These are phyloP conservation scores for Pachycephus smyrnensis DNA, from an alignment of 2,888 invertebrate genomes.

Conservation along the genomic window DNA sequence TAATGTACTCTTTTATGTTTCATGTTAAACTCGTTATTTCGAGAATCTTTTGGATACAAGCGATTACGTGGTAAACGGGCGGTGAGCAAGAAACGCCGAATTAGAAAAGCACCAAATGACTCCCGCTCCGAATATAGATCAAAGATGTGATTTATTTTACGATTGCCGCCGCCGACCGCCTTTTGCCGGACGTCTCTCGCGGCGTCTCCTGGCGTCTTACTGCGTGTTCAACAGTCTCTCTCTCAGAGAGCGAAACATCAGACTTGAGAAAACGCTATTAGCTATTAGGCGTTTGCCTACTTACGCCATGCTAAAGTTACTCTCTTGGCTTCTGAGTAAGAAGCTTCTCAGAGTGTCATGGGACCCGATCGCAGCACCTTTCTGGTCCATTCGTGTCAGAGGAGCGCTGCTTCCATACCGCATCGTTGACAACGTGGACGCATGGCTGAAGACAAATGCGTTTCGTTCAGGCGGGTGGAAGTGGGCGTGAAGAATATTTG, in stretches of 20 bases:
- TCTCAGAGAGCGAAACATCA: constrained; percentile 26
- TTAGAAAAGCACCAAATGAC: constrained; percentile 14
- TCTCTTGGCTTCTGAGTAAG: not conserved
- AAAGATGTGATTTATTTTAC: constrained; percentile 62
- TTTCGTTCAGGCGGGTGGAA: not conserved
- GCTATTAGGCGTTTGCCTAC: constrained; percentile 45
- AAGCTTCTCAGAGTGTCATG: not conserved
- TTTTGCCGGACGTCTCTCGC: constrained; percentile 16
- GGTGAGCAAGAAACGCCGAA: not conserved
- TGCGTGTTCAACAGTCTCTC: constrained; percentile 26
- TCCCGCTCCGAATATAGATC: constrained; percentile 57
- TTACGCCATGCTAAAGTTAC: constrained; percentile 14
- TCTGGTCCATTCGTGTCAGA: not conserved
- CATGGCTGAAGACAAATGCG: not conserved
- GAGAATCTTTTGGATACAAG: not conserved
- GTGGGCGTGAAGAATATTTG: constrained; percentile 10
- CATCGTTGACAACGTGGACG: not conserved
- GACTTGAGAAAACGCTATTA: constrained; percentile 45
- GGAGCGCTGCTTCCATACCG: not conserved
- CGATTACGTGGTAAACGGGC: not conserved
- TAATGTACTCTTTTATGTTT: not conserved
- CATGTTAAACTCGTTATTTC: not conserved
- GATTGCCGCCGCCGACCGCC: constrained; percentile 44
- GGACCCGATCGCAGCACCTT: not conserved
- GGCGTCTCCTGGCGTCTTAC: constrained; percentile 6